Conservation (phyloP, 2,888 invertebrate genomes). For the Latrodectus elegans region DNA sequence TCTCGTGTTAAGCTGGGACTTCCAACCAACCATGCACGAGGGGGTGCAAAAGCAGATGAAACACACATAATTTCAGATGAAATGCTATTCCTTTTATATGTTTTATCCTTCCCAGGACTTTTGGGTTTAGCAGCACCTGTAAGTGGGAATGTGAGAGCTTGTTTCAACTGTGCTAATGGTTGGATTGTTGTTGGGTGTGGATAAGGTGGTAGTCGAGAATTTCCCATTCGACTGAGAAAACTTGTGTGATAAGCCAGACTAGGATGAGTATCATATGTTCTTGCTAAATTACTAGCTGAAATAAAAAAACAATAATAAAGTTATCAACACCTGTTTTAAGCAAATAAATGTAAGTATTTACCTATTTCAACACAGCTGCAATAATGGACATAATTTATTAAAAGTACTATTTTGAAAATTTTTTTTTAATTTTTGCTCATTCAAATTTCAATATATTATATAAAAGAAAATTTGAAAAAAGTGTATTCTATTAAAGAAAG, state of each 20-base stretch:
- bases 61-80: conserved; percentile 85
- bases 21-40: conserved; percentile 82
- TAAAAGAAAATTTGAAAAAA: no score
- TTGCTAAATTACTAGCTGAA: conserved; percentile 48
- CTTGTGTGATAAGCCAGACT: conserved; percentile 79
- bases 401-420: no score
- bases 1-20: conserved; percentile 74
- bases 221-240: conserved; percentile 76
- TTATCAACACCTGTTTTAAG: no score
- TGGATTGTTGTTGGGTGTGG: conserved; percentile 87
- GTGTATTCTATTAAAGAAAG: no score
- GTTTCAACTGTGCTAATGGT: conserved; percentile 89
- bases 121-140: conserved; percentile 57
- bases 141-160: conserved; percentile 73
- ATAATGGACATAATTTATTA: no score
- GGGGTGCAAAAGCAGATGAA: conserved; percentile 85
- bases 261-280: conserved; percentile 75
- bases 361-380: no score
- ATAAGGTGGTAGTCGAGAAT: conserved; percentile 93
- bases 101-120: conserved; percentile 68
- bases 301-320: neutral
- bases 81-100: conserved; percentile 77
- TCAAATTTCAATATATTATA: no score
- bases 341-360: no score
- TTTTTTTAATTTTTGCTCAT: no score